Conservation (phyloP, 2,113 vertebrate species). For the Nanorana parkeri region DNA sequence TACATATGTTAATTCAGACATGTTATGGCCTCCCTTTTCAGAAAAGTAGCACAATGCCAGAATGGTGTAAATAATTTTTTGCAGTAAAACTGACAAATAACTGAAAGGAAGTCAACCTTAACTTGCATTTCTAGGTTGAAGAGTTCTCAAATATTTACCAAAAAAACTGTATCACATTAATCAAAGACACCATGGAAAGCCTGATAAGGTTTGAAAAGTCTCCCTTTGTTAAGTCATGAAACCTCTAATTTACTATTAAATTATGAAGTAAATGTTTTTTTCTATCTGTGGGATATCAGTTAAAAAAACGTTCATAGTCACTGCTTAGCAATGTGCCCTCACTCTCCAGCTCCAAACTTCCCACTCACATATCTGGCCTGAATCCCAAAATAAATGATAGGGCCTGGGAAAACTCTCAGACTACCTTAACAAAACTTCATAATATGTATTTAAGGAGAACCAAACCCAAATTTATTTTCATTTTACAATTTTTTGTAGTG, state of each 20-base stretch:
- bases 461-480: too few relatives aligned
- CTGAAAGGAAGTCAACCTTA: not conserved
- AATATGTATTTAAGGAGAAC: not conserved
- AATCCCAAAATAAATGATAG: not conserved
- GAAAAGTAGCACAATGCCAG: too few relatives aligned
- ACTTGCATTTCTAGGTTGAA: not conserved
- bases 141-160: not conserved
- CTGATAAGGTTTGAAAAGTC: not conserved
- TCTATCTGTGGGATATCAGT: not conserved
- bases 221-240: not conserved
- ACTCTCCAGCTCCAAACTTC: not conserved
- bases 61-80: too few relatives aligned
- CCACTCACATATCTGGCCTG: conserved; percentile 11
- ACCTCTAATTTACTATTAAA: not conserved
- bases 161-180: not conserved
- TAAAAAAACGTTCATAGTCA: not conserved
- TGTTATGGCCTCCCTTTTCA: too few relatives aligned
- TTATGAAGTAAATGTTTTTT: not conserved
- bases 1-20: too few relatives aligned
- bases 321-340: not conserved
- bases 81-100: not conserved
- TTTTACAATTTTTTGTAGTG: too few relatives aligned
- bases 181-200: not conserved
- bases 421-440: not conserved
- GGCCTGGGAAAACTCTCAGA: conserved; percentile 37